A percentile compares a stretch with the other conserved stretches of the same genome.
phyloP scores from a whole-genome alignment of 2,113 vertebrate genomes.

The Tonatia bakeri region DNA sequence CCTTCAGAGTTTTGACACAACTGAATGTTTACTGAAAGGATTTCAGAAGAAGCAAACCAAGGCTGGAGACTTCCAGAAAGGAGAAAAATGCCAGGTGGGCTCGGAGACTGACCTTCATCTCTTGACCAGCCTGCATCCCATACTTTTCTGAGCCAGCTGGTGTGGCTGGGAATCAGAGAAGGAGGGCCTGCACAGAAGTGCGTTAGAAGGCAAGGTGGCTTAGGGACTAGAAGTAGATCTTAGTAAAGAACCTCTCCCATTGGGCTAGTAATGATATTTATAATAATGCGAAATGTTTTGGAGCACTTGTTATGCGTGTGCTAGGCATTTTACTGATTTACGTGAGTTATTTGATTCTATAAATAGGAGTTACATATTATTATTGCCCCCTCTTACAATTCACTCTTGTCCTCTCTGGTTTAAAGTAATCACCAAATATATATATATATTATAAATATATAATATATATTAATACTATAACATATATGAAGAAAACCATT shows the following conservation, averaged over 20 bases:
- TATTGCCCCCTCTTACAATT: neutral
- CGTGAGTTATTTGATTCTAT: neutral
- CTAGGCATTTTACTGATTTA: neutral
- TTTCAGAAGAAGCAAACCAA: neutral
- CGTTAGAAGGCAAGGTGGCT: neutral
- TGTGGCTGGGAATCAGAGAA: neutral
- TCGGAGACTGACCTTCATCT: neutral
- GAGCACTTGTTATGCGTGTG: neutral
- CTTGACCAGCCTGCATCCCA: neutral
- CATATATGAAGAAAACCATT: neutral
- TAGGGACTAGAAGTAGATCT: neutral
- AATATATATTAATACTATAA: neutral
- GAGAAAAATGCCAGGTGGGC: neutral
- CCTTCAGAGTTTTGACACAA: neutral
- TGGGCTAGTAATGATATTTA: neutral
- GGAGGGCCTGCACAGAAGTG: rapidly evolving
- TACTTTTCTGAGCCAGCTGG: neutral
- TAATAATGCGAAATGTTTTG: neutral
- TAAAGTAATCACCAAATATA: slow-evolving; percentile 34
- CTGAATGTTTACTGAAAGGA: neutral
- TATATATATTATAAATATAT: neutral
- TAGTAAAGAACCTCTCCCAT: neutral
- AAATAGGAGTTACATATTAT: neutral
- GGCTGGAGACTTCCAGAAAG: neutral
- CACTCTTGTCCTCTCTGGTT: neutral